Percentiles rank a stretch among this genome's conserved stretches.
Evolutionary conservation across 1,140 invertebrate genomes (phyloP).

Genomic region (Arctopsyche grandis): DNA sequence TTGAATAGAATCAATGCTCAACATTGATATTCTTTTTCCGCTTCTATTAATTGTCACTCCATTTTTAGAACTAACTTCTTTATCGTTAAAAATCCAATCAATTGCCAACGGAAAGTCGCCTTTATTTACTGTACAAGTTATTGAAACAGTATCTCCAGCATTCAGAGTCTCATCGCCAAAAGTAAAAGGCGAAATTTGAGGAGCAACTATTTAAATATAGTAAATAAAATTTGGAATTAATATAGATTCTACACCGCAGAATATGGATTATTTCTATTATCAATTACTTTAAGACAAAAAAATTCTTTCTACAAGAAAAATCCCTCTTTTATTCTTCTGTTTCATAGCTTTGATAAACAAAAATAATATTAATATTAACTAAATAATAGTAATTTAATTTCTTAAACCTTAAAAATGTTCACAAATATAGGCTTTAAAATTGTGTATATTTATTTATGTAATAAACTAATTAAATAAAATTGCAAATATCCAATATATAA

Average conservation of each 20-base stretch:
- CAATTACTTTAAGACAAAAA: conserved; percentile 33
- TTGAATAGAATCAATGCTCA: conserved; percentile 72
- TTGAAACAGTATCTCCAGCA: conserved; percentile 71
- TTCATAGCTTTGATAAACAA: no score
- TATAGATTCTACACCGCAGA: no score
- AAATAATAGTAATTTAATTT: no score
- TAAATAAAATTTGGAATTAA: neutral
- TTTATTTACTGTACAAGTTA: conserved; percentile 70
- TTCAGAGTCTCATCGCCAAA: conserved; percentile 72
- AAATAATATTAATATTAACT: no score
- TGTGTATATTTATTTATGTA: conserved; percentile 23
- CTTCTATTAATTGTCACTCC: conserved; percentile 54
- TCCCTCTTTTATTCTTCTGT: no score
- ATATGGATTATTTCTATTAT: no score
- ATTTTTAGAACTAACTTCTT: conserved; percentile 57
- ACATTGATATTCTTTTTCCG: conserved; percentile 57
- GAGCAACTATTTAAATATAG: conserved; percentile 66
- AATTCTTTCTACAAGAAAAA: no score
- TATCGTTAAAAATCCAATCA: conserved; percentile 65
- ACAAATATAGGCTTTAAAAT: no score
- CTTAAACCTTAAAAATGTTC: no score
- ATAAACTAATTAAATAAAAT: neutral
- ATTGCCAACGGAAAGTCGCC: conserved; percentile 73
- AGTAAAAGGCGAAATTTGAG: conserved; percentile 71
- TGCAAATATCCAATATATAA: no score